These are phyloP conservation scores for Bombus cullumanus DNA, from an alignment of 1,140 invertebrate genomes.

Conservation along the genomic window DNA sequence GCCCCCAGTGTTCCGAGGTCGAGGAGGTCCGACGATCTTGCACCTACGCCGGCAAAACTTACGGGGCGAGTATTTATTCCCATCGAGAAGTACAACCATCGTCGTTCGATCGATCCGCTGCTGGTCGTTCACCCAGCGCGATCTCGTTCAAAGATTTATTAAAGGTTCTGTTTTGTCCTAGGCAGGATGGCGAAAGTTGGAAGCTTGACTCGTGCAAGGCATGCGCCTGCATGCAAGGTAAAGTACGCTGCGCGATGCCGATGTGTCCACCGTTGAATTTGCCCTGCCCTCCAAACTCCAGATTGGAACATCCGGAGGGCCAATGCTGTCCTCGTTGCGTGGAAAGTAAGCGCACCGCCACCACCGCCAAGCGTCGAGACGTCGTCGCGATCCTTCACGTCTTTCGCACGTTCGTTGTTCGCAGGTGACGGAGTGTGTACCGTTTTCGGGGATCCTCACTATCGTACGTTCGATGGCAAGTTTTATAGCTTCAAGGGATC, in stretches of 20 bases:
- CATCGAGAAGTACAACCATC: accelerated
- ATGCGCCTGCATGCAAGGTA: slow-evolving; percentile 91
- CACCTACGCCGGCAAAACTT: slow-evolving; percentile 85
- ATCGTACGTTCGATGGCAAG: slow-evolving; percentile 95
- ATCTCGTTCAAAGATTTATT: slow-evolving; percentile 62
- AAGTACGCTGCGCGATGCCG: slow-evolving; percentile 90
- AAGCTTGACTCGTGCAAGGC: slow-evolving; percentile 93
- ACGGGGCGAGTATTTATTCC: slow-evolving; percentile 84
- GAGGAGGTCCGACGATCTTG: slow-evolving; percentile 87
- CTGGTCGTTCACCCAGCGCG: neutral
- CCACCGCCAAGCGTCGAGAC: too few relatives aligned
- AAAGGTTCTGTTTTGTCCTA: slow-evolving; percentile 79
- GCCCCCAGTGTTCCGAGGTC: slow-evolving; percentile 87
- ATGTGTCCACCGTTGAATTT: slow-evolving; percentile 86
- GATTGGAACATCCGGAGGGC: slow-evolving; percentile 87
- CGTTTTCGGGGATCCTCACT: slow-evolving; percentile 96
- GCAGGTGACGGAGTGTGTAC: slow-evolving; percentile 93
- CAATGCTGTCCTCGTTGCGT: slow-evolving; percentile 94
- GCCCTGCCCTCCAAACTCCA: slow-evolving; percentile 89
- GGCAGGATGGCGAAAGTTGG: slow-evolving; percentile 94
- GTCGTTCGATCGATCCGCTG: neutral
- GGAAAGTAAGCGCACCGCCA: slow-evolving; percentile 84
- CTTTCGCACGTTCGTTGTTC: neutral
- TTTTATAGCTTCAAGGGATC: slow-evolving; percentile 95
- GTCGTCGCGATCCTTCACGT: too few relatives aligned